Conservation (phyloP, 2,888 invertebrate genomes). For the Eueremaeus valkanovi region DNA sequence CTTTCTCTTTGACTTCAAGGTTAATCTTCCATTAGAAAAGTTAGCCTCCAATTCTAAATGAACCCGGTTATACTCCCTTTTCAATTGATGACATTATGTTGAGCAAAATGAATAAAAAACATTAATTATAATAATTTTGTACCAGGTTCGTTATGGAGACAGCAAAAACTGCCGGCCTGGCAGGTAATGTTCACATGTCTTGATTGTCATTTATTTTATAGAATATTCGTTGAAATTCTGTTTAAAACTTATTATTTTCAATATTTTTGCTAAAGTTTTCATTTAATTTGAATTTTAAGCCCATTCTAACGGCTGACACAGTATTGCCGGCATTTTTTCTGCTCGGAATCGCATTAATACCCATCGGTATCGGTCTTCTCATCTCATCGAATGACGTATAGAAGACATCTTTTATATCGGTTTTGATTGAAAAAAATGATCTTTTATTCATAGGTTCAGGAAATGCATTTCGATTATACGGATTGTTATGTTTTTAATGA, state of each 20-base stretch:
- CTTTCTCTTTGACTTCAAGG: too few species aligned
- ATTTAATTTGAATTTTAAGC: conserved; percentile 53
- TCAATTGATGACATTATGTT: too few species aligned
- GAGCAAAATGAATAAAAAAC: too few species aligned
- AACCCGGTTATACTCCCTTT: conserved; percentile 55
- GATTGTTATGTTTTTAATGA: conserved; percentile 51
- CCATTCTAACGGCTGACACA: conserved; percentile 94
- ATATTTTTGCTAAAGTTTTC: too few species aligned
- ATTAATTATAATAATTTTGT: too few species aligned
- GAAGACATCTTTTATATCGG: neutral
- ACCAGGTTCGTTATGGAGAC: conserved; percentile 61
- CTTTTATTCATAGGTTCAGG: conserved; percentile 59
- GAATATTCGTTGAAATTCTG: neutral
- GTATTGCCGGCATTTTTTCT: conserved; percentile 95
- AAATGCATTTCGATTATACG: conserved; percentile 78
- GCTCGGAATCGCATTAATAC: conserved; percentile 94
- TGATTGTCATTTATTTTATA: neutral
- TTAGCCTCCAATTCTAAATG: too few species aligned
- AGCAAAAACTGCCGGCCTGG: conserved; percentile 94
- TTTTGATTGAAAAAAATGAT: neutral
- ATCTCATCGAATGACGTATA: conserved; percentile 79
- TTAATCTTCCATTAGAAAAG: too few species aligned
- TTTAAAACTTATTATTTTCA: neutral
- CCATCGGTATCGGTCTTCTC: conserved; percentile 87
- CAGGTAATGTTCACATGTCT: too few species aligned